A percentile compares a stretch with the other conserved stretches of the same genome.
phyloP scores from a whole-genome alignment of 2,888 invertebrate species.

The Drosophila imparisetae region DNA sequence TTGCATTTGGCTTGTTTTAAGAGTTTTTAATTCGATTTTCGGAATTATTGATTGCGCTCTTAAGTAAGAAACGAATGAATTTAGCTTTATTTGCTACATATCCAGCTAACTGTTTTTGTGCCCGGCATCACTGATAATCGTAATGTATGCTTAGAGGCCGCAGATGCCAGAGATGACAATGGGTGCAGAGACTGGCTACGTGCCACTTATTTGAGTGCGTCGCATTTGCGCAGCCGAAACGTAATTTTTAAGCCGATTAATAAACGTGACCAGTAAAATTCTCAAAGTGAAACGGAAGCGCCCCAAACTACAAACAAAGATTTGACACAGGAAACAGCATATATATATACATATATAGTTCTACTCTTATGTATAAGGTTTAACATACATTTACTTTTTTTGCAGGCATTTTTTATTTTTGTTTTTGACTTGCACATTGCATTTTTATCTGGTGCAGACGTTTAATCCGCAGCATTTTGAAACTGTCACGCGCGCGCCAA shows the following conservation, averaged over 20 bases:
- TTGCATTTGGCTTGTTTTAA: not conserved
- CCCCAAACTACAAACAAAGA: slow-evolving; percentile 19
- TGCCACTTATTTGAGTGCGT: slow-evolving; percentile 45
- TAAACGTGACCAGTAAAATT: slow-evolving; percentile 71
- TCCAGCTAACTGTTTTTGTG: not conserved
- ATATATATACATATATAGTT: slow-evolving; percentile 5
- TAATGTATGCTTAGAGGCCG: slow-evolving; percentile 53
- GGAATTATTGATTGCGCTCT: not conserved
- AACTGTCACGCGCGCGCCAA: slow-evolving; percentile 59
- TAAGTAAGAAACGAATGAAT: not conserved
- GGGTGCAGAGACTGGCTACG: slow-evolving; percentile 51
- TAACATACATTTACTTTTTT: slow-evolving; percentile 20
- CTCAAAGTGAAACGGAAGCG: slow-evolving; percentile 49
- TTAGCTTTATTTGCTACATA: not conserved
- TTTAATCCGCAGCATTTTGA: slow-evolving; percentile 56
- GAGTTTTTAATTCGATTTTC: not conserved
- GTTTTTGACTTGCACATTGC: slow-evolving; percentile 42
- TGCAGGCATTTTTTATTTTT: slow-evolving; percentile 24
- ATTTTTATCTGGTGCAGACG: slow-evolving; percentile 29
- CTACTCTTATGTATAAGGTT: slow-evolving; percentile 23
- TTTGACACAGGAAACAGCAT: slow-evolving; percentile 43
- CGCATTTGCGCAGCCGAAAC: slow-evolving; percentile 54
- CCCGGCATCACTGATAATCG: slow-evolving; percentile 15
- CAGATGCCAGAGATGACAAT: slow-evolving; percentile 54
- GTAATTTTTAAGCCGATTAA: slow-evolving; percentile 71